Evolutionary conservation across 2,113 vertebrate genomes (phyloP).

Genomic region (Ginglymostoma cirratum): DNA sequence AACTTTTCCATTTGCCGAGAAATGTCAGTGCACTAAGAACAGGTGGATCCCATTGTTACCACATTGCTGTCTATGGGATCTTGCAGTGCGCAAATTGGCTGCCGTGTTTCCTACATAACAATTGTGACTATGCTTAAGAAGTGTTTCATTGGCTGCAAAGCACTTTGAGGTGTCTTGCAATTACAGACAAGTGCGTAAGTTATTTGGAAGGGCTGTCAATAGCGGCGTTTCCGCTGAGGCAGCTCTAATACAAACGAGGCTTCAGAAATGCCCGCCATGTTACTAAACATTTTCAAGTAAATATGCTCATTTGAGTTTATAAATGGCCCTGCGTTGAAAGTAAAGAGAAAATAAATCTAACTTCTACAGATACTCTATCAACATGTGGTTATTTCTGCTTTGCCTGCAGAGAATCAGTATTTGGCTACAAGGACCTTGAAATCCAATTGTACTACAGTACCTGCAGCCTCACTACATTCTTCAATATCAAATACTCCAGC

Average conservation of each 20-base stretch:
- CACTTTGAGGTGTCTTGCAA: neutral
- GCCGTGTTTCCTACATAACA: neutral
- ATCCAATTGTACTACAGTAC: slow-evolving; percentile 88
- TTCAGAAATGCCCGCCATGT: neutral
- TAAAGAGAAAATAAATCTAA: slow-evolving; percentile 16
- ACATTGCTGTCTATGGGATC: neutral
- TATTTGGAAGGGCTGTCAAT: neutral
- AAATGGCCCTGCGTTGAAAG: slow-evolving; percentile 1
- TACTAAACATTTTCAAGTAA: neutral
- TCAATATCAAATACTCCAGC: slow-evolving; percentile 82
- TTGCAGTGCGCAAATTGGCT: slow-evolving; percentile 14
- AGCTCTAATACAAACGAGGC: neutral
- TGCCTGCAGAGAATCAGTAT: slow-evolving; percentile 79
- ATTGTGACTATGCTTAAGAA: neutral
- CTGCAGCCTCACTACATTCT: slow-evolving; percentile 85
- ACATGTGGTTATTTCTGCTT: slow-evolving; percentile 39
- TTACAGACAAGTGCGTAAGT: neutral
- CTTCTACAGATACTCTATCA: slow-evolving; percentile 21
- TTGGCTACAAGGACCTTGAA: slow-evolving; percentile 96
- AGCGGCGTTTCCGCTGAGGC: neutral
- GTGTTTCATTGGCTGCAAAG: neutral
- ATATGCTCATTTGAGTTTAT: slow-evolving; percentile 17
- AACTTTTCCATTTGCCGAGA: neutral
- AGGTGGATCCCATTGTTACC: neutral
- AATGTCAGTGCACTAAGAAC: neutral